phyloP scores from a whole-genome alignment of 2,113 vertebrate genomes.

The Phylloscopus trochiloides region DNA sequence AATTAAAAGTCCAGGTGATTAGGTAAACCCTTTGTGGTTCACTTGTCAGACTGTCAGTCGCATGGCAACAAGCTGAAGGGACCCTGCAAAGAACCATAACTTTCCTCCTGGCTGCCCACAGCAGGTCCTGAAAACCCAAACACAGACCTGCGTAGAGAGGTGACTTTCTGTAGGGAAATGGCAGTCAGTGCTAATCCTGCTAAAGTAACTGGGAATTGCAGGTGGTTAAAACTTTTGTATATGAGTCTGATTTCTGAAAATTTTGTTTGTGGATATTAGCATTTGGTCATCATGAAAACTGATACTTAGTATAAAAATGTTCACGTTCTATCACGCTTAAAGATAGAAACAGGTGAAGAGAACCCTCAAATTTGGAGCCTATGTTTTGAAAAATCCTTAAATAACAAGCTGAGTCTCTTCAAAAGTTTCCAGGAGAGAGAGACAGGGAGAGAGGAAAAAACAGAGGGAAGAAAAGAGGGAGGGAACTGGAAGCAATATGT shows the following conservation, averaged over 20 bases:
- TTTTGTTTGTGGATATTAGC: not conserved
- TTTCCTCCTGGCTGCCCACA: not conserved
- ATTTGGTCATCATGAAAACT: not conserved
- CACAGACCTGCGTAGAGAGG: not conserved
- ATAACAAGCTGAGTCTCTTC: not conserved
- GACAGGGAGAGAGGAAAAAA: not conserved
- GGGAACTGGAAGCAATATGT: not conserved
- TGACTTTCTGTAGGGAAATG: not conserved
- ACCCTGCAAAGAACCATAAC: not conserved
- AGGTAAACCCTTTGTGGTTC: not conserved
- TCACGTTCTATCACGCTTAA: not conserved
- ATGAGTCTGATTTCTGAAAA: not conserved
- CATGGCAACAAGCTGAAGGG: not conserved
- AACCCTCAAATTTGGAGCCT: not conserved
- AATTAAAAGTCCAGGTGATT: slow-evolving; percentile 43
- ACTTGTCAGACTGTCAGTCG: not conserved
- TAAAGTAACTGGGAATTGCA: not conserved
- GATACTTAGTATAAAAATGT: not conserved
- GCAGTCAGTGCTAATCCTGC: not conserved
- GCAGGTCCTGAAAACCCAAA: not conserved
- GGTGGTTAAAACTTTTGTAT: not conserved
- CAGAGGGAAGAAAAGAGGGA: not conserved
- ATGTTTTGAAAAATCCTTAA: not conserved
- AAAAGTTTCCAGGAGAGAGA: not conserved
- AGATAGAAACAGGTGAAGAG: not conserved